phyloP scores from a whole-genome alignment of 2,113 vertebrate genomes.

The Erinaceus europaeus region DNA sequence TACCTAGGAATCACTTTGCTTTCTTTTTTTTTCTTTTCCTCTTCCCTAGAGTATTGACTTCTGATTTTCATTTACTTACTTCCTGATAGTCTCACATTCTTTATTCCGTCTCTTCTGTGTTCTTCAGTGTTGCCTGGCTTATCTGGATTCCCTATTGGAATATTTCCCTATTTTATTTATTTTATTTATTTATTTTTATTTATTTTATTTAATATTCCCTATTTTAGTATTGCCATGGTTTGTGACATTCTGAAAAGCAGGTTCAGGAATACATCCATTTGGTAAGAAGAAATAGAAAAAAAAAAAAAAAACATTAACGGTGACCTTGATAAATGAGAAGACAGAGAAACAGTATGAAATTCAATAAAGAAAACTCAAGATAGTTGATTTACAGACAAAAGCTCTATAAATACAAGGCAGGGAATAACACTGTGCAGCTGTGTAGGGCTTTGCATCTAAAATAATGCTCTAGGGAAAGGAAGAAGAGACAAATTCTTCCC shows the following conservation, averaged over 20 bases:
- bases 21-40: no score
- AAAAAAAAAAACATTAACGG: background rate
- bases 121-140: background rate
- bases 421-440: no score
- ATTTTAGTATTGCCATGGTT: background rate
- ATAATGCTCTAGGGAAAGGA: background rate
- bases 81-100: background rate
- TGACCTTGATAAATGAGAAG: constrained; percentile 47
- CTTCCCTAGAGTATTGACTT: no score
- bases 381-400: constrained; percentile 32
- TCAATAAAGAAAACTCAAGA: constrained; percentile 32
- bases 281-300: background rate
- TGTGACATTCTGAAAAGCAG: constrained; percentile 13
- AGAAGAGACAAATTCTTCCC: background rate
- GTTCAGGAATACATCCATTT: constrained; percentile 21
- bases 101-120: background rate
- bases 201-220: no score
- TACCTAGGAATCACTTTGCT: no score
- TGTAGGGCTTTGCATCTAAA: no score
- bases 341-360: constrained; percentile 21
- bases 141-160: background rate
- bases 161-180: no score
- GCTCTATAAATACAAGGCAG: background rate
- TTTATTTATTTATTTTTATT: no score
- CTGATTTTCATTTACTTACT: constrained; percentile 1